These are phyloP conservation scores for Rhadinocentrus ornatus DNA, from an alignment of 2,797 vertebrate species.

Conservation along the genomic window DNA sequence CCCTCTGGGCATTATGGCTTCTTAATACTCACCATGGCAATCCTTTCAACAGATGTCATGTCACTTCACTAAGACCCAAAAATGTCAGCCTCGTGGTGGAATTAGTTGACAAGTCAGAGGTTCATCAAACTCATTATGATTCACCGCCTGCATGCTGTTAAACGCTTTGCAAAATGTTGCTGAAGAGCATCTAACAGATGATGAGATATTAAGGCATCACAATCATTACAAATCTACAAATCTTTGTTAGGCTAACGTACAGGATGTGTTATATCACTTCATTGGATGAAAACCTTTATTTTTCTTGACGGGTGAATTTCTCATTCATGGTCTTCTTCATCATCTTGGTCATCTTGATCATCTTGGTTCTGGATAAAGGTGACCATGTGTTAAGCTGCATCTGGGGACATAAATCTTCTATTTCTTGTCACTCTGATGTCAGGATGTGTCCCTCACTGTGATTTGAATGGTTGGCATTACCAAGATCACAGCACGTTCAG, in stretches of 20 bases:
- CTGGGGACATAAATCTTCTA: no score
- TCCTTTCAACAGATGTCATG: constrained; percentile 3
- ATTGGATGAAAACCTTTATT: no score
- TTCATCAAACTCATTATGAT: background rate
- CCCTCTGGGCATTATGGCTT: background rate
- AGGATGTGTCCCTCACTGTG: no score
- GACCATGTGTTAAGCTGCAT: no score
- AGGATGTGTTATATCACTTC: background rate
- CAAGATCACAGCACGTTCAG: no score
- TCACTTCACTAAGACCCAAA: background rate
- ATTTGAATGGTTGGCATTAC: no score
- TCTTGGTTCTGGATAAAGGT: no score
- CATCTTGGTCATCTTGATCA: no score
- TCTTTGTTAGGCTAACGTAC: background rate
- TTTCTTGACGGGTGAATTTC: no score
- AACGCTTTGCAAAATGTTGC: constrained; percentile 3
- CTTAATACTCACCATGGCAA: background rate
- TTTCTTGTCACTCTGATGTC: no score
- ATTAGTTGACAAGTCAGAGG: background rate
- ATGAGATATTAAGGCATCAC: background rate
- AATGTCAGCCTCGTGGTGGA: background rate
- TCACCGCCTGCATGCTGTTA: background rate
- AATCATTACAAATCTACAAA: background rate
- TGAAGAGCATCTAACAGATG: constrained; percentile 5
- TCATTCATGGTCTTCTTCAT: no score